Base-by-base conservation (phyloP, 2,113 vertebrate species). In the Laticauda colubrina region DNA sequence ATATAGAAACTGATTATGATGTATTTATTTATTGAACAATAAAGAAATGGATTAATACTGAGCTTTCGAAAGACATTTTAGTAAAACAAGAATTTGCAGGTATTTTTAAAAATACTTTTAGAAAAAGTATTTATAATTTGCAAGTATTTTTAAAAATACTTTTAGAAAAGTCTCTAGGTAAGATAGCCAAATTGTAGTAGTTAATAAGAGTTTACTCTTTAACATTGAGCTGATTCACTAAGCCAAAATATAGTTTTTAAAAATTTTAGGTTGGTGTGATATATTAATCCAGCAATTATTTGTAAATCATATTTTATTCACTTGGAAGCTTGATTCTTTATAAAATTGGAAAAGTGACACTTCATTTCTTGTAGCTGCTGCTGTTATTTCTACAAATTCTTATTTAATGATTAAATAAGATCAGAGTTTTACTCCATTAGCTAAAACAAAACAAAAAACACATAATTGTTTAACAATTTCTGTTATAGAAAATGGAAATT, bases 391-490 rank as follows among this genome's bases (percentile, higher is more conserved):
- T 94, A 92, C 54, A 88, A 93, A 96, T 96, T 96, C 94, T 95
- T 95, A 91, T 94, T 91, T 94, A 95, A 95, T 96, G 93, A 94
- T 97, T 97, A 97, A 96, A 95, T 96, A 97, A 97, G 97, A 97
- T 94, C 95, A 93, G 92, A 96, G 95, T 97, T 97, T 97, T 96
- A 97, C 95, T 95, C 95, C 95, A 96, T 97, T 97, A 97, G 96
- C 96, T 96, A 96, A 98, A 89, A 45, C 96, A 95, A 97, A 53
- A 56, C n/a, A 39, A 18, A 85, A 86, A 97, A 96, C 97, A 97
- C 96, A 97, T 98, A 97, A 97, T 97, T 97, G 97, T 98, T 98
- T 98, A 97, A 98, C 96, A 95, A 96, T 96, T 95, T 96, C 75
- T 96, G 96, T 97, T 98, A 96, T 95, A 96, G 96, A 97, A 97